phyloP scores from a whole-genome alignment of 1,140 invertebrate genomes.

The Hylaeus anthracinus region DNA sequence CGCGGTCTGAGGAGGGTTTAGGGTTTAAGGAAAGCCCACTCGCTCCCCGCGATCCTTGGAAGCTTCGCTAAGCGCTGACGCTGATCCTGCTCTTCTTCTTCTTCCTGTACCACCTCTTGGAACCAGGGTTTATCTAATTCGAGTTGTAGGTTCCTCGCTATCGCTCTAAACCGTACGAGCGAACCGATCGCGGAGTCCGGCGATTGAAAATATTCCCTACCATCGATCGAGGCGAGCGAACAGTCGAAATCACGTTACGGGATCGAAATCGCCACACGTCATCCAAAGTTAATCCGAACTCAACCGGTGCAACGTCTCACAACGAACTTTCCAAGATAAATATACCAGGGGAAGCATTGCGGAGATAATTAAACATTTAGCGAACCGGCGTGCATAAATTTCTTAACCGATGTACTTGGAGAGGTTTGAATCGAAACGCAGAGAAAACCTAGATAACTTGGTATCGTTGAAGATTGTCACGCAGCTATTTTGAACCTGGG shows the following conservation, averaged over 20 bases:
- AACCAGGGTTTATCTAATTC: constrained; percentile 78
- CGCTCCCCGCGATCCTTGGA: constrained; percentile 71
- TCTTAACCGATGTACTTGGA: too few species aligned
- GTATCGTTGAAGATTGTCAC: too few species aligned
- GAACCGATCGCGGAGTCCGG: neutral
- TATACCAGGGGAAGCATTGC: too few species aligned
- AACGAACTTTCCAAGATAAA: too few species aligned
- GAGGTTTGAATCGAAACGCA: too few species aligned
- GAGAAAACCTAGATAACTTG: too few species aligned
- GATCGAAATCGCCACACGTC: neutral
- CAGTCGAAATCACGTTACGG: too few species aligned
- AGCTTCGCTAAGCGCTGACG: constrained; percentile 76
- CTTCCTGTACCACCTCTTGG: constrained; percentile 61
- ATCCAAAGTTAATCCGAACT: neutral
- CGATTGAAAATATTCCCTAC: constrained; percentile 24
- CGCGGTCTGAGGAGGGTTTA: constrained; percentile 77
- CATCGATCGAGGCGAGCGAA: neutral
- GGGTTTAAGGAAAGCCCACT: constrained; percentile 76
- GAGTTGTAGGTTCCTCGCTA: constrained; percentile 70
- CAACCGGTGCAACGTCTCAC: too few species aligned
- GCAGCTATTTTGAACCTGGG: too few species aligned
- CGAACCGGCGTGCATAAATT: too few species aligned
- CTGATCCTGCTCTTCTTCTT: constrained; percentile 76
- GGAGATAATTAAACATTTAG: too few species aligned
- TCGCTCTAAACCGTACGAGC: constrained; percentile 56